Evolutionary conservation across 1,140 invertebrate genomes (phyloP).

Genomic region (Brachystomella parvula): DNA sequence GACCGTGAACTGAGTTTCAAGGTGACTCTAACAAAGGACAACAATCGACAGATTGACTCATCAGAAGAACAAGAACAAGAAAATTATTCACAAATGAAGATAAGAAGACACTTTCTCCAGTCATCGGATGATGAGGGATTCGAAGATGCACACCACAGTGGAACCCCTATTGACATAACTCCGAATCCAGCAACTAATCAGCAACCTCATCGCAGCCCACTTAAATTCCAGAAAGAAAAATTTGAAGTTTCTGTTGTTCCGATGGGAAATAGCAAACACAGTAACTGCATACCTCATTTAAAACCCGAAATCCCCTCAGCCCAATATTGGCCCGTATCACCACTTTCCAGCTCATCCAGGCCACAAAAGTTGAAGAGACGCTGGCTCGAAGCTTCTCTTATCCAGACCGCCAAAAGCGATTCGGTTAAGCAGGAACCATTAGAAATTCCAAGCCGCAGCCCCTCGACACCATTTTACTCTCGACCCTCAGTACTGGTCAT

Average conservation of each 20-base stretch:
- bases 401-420: constrained; percentile 18
- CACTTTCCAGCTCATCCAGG: not conserved
- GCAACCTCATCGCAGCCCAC: too few relatives aligned
- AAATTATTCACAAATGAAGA: constrained; percentile 3
- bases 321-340: not conserved
- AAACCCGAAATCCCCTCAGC: not conserved
- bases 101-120: not conserved
- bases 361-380: constrained; percentile 33
- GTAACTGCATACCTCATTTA: constrained; percentile 19
- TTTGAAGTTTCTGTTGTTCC: constrained; percentile 5
- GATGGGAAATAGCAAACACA: constrained; percentile 20
- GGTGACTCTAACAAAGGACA: not conserved
- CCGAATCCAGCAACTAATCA: not conserved
- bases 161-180: not conserved
- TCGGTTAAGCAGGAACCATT: not conserved
- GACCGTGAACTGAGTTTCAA: constrained; percentile 26
- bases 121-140: not conserved
- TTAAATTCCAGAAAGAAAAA: not conserved
- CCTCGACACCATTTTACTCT: not conserved
- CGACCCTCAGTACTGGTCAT: constrained; percentile 37
- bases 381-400: constrained; percentile 36
- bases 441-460: not conserved
- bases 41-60: not conserved
- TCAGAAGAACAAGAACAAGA: constrained; percentile 23
- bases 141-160: not conserved